Evolutionary conservation across 2,888 invertebrate genomes (phyloP), one percentile per base, ranked within the genome.

Genomic region (Alloscopus bannaensis): DNA sequence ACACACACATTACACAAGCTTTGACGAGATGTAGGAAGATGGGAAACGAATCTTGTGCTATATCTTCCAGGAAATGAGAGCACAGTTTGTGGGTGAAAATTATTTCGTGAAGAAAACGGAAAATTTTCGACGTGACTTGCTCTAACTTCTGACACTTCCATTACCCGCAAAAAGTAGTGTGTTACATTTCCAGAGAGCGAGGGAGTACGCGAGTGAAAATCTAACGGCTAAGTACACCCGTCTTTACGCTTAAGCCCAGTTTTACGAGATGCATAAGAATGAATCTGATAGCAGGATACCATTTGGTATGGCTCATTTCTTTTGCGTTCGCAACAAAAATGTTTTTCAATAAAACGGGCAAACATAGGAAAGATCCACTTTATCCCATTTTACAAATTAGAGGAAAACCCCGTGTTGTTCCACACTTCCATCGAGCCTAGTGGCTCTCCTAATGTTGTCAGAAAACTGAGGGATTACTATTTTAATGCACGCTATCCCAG

Each of bases 331-430:
- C n/a, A n/a, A n/a, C n/a, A n/a, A n/a, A n/a, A n/a, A n/a, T n/a
- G n/a, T n/a, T n/a, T n/a, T n/a, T n/a, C n/a, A n/a, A n/a, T n/a
- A n/a, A n/a, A n/a, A 47, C 20, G 6, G 52, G 52, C 11, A 62
- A 40, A 62, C 40, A 42, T 62, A 24, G 36, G 22, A 29, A 50
- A 40, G 59, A 72, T 75, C 65, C 73, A 45, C 42, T n/a, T 73
- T 73, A 73, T 66, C 68, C 75, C 59, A 60, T 76, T 76, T 68
- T 76, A 76, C 76, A 76, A 76, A 76, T 76, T 76, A 76, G 76
- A 76, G 68, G 68, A 68, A 76, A 75, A 76, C n/a, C n/a, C n/a
- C n/a, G 65, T 52, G 68, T 42, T 68, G 45, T 60, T 50, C 47
- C 26, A 18, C 42, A 62, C 22, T n/a, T 3, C 47, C n/a, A n/a